Conservation (phyloP, 2,797 vertebrate species). For the Semotilus atromaculatus region DNA sequence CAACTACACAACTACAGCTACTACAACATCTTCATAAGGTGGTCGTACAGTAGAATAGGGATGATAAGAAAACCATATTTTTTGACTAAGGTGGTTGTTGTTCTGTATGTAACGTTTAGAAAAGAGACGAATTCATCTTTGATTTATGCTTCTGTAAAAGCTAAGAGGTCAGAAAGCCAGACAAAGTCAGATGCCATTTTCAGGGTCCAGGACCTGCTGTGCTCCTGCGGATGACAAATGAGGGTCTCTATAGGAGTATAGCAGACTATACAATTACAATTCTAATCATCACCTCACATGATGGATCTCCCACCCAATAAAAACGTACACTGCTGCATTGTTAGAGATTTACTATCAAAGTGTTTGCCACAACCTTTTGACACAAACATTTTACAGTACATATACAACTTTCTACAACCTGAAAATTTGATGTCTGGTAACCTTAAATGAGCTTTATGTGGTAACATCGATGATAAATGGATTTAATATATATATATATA, state of each 20-base stretch:
- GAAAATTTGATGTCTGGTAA: no score
- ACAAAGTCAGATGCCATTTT: conserved; percentile 56
- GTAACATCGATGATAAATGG: no score
- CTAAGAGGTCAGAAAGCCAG: conserved; percentile 62
- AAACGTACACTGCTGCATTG: neutral
- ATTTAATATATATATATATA: no score
- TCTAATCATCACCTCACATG: conserved; percentile 69
- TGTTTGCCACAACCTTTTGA: no score
- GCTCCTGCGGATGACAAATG: conserved; percentile 66
- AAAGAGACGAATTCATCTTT: conserved; percentile 54
- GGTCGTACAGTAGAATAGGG: neutral
- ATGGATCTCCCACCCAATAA: conserved; percentile 57
- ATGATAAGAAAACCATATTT: neutral
- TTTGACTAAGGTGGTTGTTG: conserved; percentile 12
- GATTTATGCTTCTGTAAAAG: conserved; percentile 68
- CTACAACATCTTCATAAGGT: neutral
- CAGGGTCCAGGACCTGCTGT: conserved; percentile 20
- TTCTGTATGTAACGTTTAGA: conserved; percentile 53
- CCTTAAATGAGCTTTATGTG: no score
- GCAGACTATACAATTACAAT: conserved; percentile 68
- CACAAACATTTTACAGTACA: no score
- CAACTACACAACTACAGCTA: no score
- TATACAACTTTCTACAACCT: no score
- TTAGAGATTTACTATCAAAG: neutral
- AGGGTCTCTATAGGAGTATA: conserved; percentile 63